A percentile compares a stretch with the other conserved stretches of the same genome.
Conservation (phyloP, 2,113 vertebrate species). For the Rhea americana region DNA sequence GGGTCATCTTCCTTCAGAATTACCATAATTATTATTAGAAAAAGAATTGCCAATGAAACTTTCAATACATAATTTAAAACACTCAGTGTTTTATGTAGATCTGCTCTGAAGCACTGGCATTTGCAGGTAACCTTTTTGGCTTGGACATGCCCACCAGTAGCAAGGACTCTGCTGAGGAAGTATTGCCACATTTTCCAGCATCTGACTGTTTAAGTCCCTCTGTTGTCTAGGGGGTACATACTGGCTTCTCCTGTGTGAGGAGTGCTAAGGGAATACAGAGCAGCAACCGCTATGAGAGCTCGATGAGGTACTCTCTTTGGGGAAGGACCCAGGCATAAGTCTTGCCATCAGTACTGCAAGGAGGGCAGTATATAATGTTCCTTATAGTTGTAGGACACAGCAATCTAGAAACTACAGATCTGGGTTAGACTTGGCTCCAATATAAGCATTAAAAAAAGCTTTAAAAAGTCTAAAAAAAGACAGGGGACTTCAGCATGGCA, state of each 20-base stretch:
- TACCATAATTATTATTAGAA: neutral
- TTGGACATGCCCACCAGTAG: rapidly evolving
- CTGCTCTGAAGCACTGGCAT: neutral
- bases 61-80: neutral
- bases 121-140: neutral
- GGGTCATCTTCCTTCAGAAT: neutral
- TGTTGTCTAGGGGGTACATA: neutral
- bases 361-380: neutral
- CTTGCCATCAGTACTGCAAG: neutral
- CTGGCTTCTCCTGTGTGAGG: neutral
- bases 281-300: neutral
- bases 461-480: neutral
- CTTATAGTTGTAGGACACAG: neutral
- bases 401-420: neutral
- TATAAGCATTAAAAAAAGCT: too few species aligned
- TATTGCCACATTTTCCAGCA: rapidly evolving
- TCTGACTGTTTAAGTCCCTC: neutral
- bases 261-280: neutral
- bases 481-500: neutral
- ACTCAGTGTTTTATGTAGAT: neutral
- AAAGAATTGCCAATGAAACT: neutral
- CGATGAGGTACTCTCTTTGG: neutral
- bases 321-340: neutral
- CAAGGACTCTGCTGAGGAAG: neutral
- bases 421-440: neutral